Conservation (phyloP, 2,888 invertebrate genomes). For the Cheilosia urbana region DNA sequence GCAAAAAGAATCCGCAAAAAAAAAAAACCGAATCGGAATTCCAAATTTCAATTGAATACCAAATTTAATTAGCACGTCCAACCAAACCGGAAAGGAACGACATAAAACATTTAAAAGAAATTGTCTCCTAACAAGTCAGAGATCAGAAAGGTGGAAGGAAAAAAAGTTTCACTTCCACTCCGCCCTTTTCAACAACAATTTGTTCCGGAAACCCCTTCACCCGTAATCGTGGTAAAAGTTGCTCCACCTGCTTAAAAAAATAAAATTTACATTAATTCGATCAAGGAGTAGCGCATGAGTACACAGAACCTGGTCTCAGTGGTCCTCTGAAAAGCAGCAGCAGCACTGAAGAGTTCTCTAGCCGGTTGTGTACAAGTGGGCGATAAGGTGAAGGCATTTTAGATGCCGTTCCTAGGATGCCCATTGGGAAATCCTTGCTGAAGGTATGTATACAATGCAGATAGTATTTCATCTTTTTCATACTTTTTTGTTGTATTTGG, state of each 20-base stretch:
- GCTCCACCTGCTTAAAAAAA: slow-evolving; percentile 27
- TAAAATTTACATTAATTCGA: slow-evolving; percentile 45
- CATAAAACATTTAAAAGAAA: slow-evolving; percentile 10
- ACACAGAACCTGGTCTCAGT: background rate
- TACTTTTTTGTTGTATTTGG: slow-evolving; percentile 22
- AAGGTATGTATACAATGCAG: slow-evolving; percentile 53
- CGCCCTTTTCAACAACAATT: background rate
- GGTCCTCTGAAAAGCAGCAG: background rate
- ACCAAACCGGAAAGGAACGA: background rate
- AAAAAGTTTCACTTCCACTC: slow-evolving; percentile 19
- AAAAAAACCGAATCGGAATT: slow-evolving; percentile 37
- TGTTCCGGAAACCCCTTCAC: background rate
- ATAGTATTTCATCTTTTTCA: background rate
- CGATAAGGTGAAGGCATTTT: slow-evolving; percentile 29
- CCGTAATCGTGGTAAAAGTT: background rate
- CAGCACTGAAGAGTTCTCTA: background rate
- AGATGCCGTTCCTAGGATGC: slow-evolving; percentile 69
- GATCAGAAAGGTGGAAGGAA: slow-evolving; percentile 8
- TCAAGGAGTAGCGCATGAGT: background rate
- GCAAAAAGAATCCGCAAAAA: slow-evolving; percentile 12
- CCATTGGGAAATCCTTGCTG: slow-evolving; percentile 58
- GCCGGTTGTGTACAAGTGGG: slow-evolving; percentile 6
- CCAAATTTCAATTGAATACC: slow-evolving; percentile 51
- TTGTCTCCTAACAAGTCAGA: slow-evolving; percentile 25
- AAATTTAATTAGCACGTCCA: slow-evolving; percentile 43